Evolutionary conservation across 2,888 invertebrate genomes (phyloP).

Genomic region (Colostygia pectinataria): DNA sequence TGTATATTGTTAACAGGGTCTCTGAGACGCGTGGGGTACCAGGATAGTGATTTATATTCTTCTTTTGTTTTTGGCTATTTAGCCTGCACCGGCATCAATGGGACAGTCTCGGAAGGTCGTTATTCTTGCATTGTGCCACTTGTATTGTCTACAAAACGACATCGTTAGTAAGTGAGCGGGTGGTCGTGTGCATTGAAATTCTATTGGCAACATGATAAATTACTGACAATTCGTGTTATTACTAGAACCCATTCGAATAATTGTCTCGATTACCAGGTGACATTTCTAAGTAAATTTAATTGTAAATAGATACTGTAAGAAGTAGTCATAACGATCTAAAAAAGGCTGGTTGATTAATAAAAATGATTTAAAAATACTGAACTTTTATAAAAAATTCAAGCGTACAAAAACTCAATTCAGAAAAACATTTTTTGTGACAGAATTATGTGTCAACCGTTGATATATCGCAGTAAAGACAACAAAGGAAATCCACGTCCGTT

Average conservation of each 20-base stretch:
- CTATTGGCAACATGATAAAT: conserved; percentile 76
- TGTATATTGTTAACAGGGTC: conserved; percentile 27
- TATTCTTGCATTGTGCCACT: conserved; percentile 77
- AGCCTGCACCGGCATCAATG: conserved; percentile 71
- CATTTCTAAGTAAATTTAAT: conserved; percentile 48
- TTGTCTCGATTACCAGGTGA: conserved; percentile 58
- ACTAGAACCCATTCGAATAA: conserved; percentile 61
- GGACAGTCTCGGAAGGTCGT: conserved; percentile 69
- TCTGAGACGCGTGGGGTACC: conserved; percentile 61
- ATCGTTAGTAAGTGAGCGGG: conserved; percentile 80
- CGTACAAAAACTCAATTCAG: conserved; percentile 53
- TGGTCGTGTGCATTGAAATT: conserved; percentile 78
- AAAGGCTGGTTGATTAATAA: neutral
- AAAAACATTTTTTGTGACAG: conserved; percentile 50
- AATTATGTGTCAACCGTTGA: conserved; percentile 67
- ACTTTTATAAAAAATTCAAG: conserved; percentile 5
- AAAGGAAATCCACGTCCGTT: conserved; percentile 68
- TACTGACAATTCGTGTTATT: conserved; percentile 50
- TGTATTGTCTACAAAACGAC: conserved; percentile 76
- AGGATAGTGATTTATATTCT: conserved; percentile 72
- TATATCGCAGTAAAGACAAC: conserved; percentile 71
- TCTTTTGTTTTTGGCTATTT: conserved; percentile 81
- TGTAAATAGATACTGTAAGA: conserved; percentile 5
- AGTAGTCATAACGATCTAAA: no score
- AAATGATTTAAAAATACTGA: neutral